Percentiles rank a stretch among this genome's conserved stretches.
Evolutionary conservation across 2,113 vertebrate species (phyloP).

Genomic region (Aldabrachelys gigantea): DNA sequence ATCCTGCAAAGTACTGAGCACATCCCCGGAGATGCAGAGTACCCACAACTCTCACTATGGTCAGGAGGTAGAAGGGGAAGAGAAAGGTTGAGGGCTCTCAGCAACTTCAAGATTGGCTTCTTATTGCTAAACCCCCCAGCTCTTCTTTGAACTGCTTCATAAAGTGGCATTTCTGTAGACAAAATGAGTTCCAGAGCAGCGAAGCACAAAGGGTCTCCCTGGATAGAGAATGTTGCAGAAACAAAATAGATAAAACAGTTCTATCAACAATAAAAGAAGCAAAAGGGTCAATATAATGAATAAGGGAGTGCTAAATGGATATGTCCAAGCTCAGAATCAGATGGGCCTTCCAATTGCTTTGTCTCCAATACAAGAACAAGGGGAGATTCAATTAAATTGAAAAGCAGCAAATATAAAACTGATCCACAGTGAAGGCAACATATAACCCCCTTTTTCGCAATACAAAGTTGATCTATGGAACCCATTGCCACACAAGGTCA

Average conservation of each 20-base stretch:
- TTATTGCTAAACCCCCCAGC: background rate
- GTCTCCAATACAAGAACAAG: background rate
- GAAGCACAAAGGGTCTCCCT: background rate
- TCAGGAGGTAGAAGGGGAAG: background rate
- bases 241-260: constrained; percentile 3
- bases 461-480: background rate
- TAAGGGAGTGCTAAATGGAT: background rate
- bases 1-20: background rate
- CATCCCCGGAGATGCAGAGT: background rate
- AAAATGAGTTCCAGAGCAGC: background rate
- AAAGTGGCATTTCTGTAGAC: background rate
- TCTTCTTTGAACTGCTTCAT: background rate
- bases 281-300: background rate
- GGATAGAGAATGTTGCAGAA: background rate
- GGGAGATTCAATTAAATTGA: background rate
- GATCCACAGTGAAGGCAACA: constrained; percentile 5
- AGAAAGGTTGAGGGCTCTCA: background rate
- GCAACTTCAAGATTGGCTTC: background rate
- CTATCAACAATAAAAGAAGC: background rate
- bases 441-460: constrained; percentile 12
- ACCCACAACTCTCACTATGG: background rate
- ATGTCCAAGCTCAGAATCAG: background rate
- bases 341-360: background rate
- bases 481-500: background rate
- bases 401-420: background rate